phyloP scores from a whole-genome alignment of 2,113 vertebrate genomes.

The Xerus inauris region DNA sequence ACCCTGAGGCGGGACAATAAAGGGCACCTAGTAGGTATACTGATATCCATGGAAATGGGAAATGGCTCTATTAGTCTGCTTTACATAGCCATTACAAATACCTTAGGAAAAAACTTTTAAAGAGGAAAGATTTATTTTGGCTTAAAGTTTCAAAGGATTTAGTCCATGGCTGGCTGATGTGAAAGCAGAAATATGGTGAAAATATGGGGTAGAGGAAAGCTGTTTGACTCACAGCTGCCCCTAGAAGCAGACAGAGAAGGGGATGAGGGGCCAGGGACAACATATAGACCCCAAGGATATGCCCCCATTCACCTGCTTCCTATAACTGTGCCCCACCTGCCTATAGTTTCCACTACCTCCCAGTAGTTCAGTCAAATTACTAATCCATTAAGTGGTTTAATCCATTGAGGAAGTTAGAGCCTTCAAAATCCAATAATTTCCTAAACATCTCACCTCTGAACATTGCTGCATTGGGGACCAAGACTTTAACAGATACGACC shows the following conservation, averaged over 20 bases:
- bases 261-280: no score
- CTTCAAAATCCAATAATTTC: no score
- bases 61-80: background rate
- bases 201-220: background rate
- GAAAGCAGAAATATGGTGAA: background rate
- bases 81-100: background rate
- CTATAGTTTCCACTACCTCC: no score
- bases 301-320: no score
- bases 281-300: no score
- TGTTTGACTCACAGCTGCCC: background rate
- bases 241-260: background rate
- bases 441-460: no score
- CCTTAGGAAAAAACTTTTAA: background rate
- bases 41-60: background rate
- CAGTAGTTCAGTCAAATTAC: no score
- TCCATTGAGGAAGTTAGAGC: no score
- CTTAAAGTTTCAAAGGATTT: background rate
- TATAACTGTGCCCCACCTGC: no score
- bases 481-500: background rate
- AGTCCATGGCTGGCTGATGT: background rate
- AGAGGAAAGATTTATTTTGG: background rate
- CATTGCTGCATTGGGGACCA: no score
- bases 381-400: no score
- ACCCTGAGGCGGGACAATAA: background rate
- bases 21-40: background rate